Conservation (phyloP, 2,888 invertebrate species). For the Adelphocoris suturalis region DNA sequence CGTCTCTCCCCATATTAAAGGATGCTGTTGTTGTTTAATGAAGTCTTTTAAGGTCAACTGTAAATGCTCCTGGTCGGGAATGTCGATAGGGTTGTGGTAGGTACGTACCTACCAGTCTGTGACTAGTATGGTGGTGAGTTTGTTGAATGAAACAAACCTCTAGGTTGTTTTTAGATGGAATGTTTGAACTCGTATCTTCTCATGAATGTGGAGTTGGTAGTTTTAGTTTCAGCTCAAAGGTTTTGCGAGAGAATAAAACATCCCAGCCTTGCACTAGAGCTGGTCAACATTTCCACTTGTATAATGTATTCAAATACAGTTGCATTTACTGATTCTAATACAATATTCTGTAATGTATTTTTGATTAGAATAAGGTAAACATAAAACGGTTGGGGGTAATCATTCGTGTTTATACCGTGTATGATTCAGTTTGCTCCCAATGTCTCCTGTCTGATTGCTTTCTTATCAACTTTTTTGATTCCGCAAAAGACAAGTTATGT, state of each 20-base stretch:
- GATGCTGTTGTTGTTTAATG: background rate
- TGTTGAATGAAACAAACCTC: constrained; percentile 11
- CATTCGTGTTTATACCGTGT: no score
- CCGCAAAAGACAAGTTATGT: no score
- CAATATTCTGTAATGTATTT: no score
- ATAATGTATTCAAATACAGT: no score
- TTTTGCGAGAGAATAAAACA: background rate
- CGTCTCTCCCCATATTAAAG: background rate
- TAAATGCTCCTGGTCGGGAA: background rate
- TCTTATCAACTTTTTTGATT: no score
- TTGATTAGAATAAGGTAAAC: no score
- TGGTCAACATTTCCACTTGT: no score
- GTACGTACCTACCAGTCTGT: background rate
- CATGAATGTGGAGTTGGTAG: background rate
- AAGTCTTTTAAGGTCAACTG: constrained; percentile 4
- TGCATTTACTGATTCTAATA: no score
- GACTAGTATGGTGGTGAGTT: background rate
- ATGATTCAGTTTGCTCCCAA: no score
- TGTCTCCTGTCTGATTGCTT: no score
- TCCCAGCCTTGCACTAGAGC: no score
- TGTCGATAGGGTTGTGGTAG: background rate
- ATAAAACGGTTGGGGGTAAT: no score
- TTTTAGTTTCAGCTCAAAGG: background rate
- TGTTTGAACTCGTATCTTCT: background rate
- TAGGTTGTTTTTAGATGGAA: background rate